Base-by-base conservation (phyloP, 2,888 invertebrate genomes). In the Adineta ricciae region DNA sequence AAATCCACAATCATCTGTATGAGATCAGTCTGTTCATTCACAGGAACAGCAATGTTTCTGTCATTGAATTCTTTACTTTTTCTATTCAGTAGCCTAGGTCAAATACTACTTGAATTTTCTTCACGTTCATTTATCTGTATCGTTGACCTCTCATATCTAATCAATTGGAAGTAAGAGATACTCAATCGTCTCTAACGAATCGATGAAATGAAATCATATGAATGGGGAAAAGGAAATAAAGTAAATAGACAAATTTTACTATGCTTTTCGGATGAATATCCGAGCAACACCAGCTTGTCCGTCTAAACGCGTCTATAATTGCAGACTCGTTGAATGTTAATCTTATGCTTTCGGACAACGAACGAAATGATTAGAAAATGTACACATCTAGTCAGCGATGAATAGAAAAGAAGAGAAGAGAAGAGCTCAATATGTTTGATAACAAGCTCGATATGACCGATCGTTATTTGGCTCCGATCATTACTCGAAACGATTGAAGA, bases 361-460 rank as follows among this genome's bases (percentile, higher is more conserved):
- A 64, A 14, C 64, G 64, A 64, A 64, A 64, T 64, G 64, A 64
- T 64, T 64, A 64, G 16, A 64, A 64, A 64, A 64, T 64, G 64
- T 64, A 32, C 32, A 64, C 64, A 64, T 64, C 27, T 64, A 64
- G 64, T 1, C 64, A 64, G 32, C 64, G 64, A 64, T 64, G 64
- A 64, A 32, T 19, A 50, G 5, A 64, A 32, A 64, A 14, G 32
- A 64, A 36, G 19, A 19, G 19, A 19, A 16, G 32, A 36, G 32
- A 64, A 64, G n/a, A 64, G 64, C 16, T 14, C 64, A 64, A 64
- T 16, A 52, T 64, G 64, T 64, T 64, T 32, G 32, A 32, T 32
- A 27, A 64, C 64, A 32, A 64, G 32, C 64, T 36, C 64, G 4
- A 36, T 32, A 64, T 36, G 19, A 27, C 64, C 64, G 64, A 64